Evolutionary conservation across 2,113 vertebrate species (phyloP), one percentile per base, ranked within the genome.

Genomic region (Fulica atra): DNA sequence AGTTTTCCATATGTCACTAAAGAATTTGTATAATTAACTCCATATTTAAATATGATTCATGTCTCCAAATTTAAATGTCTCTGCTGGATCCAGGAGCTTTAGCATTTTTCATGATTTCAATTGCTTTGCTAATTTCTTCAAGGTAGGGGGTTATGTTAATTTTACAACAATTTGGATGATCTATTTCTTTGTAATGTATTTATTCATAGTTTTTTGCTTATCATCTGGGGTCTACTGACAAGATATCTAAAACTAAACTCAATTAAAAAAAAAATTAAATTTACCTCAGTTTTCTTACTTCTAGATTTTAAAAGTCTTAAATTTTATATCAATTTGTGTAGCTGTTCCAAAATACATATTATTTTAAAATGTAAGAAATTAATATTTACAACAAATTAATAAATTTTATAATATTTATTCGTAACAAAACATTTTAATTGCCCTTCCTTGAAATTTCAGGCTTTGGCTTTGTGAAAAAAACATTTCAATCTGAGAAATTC

Each of bases 1-100:
- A 85, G 63, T 70, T 93, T 96, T 96, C 95, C 95, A 93, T 93
- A 95, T 94, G 90, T 92, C 0, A 1, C 85, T 92, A 36, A 96
- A 93, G 86, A 93, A 88, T 88, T 94, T 70, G 59, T 92, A 50
- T 92, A 95, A 97, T 97, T 96, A 95, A 76, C 88, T 96, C 88
- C 90, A 63, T 61, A 95, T 95, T 94, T 90, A 93, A 96, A 85
- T 90, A 93, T 88, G 95, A 97, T 94, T 90, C 82, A 94, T 88
- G 79, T 88, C 38, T 90, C 80, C 68, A 86, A 86, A 93, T 95
- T 77, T 95, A 93, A 86, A 93, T 94, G 74, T 54, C 74, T 90
- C 90, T 93, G 64, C 63, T 92, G 63, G 82, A 93, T 94, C 68
- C 71, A 93, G 71, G 31, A 94, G 71, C 44, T 88, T 90, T 81